Conservation (phyloP, 2,888 invertebrate genomes). For the Leptinotarsa peninsularis region DNA sequence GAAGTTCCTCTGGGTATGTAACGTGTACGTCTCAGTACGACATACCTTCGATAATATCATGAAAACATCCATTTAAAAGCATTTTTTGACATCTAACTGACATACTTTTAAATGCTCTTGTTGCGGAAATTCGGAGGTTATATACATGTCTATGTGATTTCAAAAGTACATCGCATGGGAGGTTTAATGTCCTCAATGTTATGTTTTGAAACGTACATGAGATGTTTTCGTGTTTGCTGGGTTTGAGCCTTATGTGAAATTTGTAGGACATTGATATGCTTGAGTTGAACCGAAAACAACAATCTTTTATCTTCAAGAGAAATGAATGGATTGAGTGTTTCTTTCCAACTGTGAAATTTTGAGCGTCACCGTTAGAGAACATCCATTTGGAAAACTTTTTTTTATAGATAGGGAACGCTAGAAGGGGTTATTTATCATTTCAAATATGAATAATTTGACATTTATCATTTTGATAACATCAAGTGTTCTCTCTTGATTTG, state of each 20-base stretch:
- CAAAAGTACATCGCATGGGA: constrained; percentile 22
- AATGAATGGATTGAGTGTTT: too few species aligned
- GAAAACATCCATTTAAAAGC: neutral
- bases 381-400: too few species aligned
- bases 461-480: too few species aligned
- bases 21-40: neutral
- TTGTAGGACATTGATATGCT: too few species aligned
- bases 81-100: constrained; percentile 15
- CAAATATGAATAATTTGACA: too few species aligned
- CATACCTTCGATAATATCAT: constrained; percentile 10
- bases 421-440: too few species aligned
- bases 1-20: neutral
- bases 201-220: constrained; percentile 9
- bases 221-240: constrained; percentile 19
- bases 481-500: too few species aligned
- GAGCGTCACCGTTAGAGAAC: too few species aligned
- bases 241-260: neutral
- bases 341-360: too few species aligned
- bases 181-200: constrained; percentile 16
- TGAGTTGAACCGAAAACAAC: too few species aligned
- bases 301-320: too few species aligned
- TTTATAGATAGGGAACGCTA: neutral
- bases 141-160: constrained; percentile 19
- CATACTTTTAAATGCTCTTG: constrained; percentile 9
- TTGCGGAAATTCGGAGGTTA: constrained; percentile 25